Base-by-base conservation (phyloP, 2,888 invertebrate genomes). In the Ethmia dodecea region DNA sequence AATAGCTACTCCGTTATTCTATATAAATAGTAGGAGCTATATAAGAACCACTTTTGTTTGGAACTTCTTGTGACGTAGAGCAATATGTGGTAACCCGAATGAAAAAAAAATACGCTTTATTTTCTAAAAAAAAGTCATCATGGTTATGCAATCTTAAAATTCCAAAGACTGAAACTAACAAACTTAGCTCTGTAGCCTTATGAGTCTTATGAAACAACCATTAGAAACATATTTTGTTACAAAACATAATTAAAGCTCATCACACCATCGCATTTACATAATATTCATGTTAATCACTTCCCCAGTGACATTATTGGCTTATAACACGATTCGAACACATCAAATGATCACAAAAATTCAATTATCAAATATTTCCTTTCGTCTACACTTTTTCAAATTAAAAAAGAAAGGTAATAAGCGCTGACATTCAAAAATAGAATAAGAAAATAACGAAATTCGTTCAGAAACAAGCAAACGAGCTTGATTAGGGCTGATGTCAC, bases 401-500 rank as follows among this genome's bases (percentile, higher is more conserved):
- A 74, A 75, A 73, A 72, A 62, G 73, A 70, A 72, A 76, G 66
- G 67, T 57, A 77, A 79, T 80, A 73, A 76, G 68, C 60, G 53
- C 40, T 43, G 51, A 49, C 52, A 59, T 56, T 65, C 60, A 68
- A 70, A 65, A 63, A 9, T 11, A 11, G 9, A 10, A n/a, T 6
- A 26, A 26, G 11, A 25, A 56, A 57, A 52, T 43, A 50, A 55
- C 62, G 54, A 66, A 57, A 58, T 60, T 49, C 48, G 39, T 43
- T 54, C 50, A 54, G 62, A 63, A 66, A 71, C 65, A 69, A 70
- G 64, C 60, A 66, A 73, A 70, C 61, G 65, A 62, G 68, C 67
- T 63, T 77, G 80, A 83, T 86, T 79, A 81, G 67, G 69, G 56
- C 66, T 70, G 86, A 86, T 86, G 83, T 84, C 79, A 77, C 86